phyloP scores from a whole-genome alignment of 2,888 invertebrate genomes.

The Limnephilus rhombicus region DNA sequence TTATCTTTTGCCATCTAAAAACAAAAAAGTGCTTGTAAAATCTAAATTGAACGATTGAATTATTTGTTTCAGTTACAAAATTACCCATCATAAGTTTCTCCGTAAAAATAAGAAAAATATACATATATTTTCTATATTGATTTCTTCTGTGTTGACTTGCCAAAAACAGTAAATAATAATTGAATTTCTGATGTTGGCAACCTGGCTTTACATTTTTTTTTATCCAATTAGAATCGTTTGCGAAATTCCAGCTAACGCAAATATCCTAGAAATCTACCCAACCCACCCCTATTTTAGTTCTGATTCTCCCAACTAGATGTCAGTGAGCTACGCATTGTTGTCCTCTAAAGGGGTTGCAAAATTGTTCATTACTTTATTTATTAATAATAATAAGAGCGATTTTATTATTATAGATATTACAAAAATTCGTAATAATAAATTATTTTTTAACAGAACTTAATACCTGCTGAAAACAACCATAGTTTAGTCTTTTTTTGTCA shows the following conservation, averaged over 20 bases:
- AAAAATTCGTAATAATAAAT: too few species aligned
- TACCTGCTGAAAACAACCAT: background rate
- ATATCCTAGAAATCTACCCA: slow-evolving; percentile 62
- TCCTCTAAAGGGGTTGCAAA: slow-evolving; percentile 17
- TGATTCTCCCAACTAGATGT: slow-evolving; percentile 65
- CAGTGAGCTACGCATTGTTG: slow-evolving; percentile 57
- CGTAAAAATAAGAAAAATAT: too few species aligned
- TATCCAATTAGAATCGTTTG: background rate
- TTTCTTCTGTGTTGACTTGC: background rate
- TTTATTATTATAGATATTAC: background rate
- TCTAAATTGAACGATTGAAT: too few species aligned
- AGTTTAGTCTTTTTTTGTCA: background rate
- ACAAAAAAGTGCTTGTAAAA: too few species aligned
- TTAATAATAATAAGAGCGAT: background rate
- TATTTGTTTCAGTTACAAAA: too few species aligned
- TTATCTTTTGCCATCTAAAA: too few species aligned
- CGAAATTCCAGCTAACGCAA: slow-evolving; percentile 64
- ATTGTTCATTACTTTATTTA: background rate
- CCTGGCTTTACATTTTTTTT: background rate
- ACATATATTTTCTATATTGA: background rate
- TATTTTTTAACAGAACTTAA: background rate
- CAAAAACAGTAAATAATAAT: background rate
- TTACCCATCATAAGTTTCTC: too few species aligned
- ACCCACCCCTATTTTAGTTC: slow-evolving; percentile 64
- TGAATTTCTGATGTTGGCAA: background rate